Base-by-base conservation (phyloP, 2,113 vertebrate species). In the Vulpes lagopus region DNA sequence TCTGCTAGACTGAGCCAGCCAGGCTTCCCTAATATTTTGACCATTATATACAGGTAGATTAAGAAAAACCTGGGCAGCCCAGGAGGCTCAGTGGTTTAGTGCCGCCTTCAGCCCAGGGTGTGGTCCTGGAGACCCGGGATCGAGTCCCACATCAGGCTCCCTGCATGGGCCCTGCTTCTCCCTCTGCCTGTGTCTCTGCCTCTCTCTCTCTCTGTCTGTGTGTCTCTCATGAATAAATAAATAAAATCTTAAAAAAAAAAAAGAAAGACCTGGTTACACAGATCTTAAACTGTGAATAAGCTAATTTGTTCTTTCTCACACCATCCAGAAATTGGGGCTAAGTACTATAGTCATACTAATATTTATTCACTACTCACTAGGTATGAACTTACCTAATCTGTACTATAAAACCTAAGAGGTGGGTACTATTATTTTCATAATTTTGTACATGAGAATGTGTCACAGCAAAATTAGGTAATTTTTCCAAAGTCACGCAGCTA, bases 381-480 rank as follows among this genome's bases (percentile, higher is more conserved):
- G 2, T 89, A 30, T 85, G 60, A 94, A 38, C 15, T 81, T 32
- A 85, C 11, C 62, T 87, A 62, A 30, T 78, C 81, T 83, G 88
- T 53, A 67, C 27, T 73, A 11, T 8, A 92, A 94, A 43, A 80
- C 32, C 30, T 86, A 2, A 51, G 16, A 87, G 57, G 55, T 74
- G 30, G 51, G 27, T 49, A 38, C 53, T 71, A 0, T 35, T 78
- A 32, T 51, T 55, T 53, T 43, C 74, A 49, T 60, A 20, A 76
- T 95, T 91, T 92, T 88, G 25, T 57, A 90, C 25, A 76, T 89
- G 65, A 95, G 81, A 35, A 53, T 25, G 73, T 53, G 22, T 86
- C 69, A 88, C 22, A 71, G 82, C 57, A 14, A 96, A 35, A 5
- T 49, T 49, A 85, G 57, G 62, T 89, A 11, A 82, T 49, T 85